Base-by-base conservation (phyloP, 2,888 invertebrate species). In the Brenthis ino region DNA sequence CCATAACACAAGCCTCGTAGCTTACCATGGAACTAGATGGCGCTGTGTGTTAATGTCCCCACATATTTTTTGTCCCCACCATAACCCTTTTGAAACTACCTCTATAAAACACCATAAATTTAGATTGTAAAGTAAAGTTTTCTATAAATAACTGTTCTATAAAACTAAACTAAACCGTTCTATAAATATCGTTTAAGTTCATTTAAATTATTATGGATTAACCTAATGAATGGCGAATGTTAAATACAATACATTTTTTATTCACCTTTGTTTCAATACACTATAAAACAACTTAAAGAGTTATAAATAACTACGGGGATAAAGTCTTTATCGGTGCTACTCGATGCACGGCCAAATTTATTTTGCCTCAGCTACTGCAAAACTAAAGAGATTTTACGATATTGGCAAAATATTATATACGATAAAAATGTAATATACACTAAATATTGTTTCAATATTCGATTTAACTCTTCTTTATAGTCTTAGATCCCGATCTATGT, bases 261-360 rank as follows among this genome's bases (percentile, higher is more conserved):
- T 16, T 60, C 24, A 47, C n/a, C 47, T 67, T 55, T 60, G 48
- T 67, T 67, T 54, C 60, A 60, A 67, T 60, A 54, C 33, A 60
- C 66, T 60, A 67, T 67, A 67, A 67, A 67, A 67, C 66, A 69
- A 66, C 57, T 64, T 58, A 66, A 64, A 64, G 58, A 54, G 43
- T 63, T 63, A 67, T 69, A 63, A 69, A 67, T 70, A 70, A 64
- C 54, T 63, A 63, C 28, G 55, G 28, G 66, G 58, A 54, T 63
- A 54, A 54, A 48, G 54, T 63, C 48, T 37, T 37, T 56, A 58
- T 63, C 57, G 54, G 33, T 54, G 63, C 63, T 63, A 63, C 51
- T 51, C 51, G 53, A 53, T 63, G 51, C 33, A 53, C 53, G 33
- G 16, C 51, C 51, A 53, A 63, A 53, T 53, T 63, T 63, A 53